phyloP scores from a whole-genome alignment of 2,888 invertebrate genomes.

The Drosophila helvetica region DNA sequence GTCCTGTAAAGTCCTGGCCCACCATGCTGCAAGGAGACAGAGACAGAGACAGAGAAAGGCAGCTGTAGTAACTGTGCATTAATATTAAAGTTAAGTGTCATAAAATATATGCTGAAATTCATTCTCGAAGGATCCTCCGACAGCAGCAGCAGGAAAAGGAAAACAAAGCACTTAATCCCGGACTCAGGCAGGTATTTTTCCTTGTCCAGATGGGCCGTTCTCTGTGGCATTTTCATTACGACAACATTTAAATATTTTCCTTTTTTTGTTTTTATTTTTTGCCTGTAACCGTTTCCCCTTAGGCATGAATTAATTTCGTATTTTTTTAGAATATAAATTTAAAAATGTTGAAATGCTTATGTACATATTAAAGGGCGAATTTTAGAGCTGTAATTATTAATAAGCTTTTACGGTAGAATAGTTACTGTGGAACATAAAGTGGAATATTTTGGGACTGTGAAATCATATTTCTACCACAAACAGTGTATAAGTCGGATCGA shows the following conservation, averaged over 20 bases:
- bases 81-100: slow-evolving; percentile 77
- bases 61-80: slow-evolving; percentile 58
- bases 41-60: slow-evolving; percentile 36
- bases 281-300: slow-evolving; percentile 23
- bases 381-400: slow-evolving; percentile 3
- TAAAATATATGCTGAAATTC: slow-evolving; percentile 74
- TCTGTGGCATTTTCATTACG: slow-evolving; percentile 48
- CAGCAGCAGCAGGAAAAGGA: slow-evolving; percentile 15
- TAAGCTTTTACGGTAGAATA: too few relatives aligned
- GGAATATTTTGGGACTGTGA: too few relatives aligned
- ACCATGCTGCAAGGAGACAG: slow-evolving; percentile 81
- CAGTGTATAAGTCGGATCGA: too few relatives aligned
- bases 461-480: too few relatives aligned
- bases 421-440: too few relatives aligned
- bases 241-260: slow-evolving; percentile 44
- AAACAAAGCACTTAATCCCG: slow-evolving; percentile 46
- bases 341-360: not conserved
- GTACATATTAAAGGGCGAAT: not conserved
- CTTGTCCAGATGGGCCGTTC: slow-evolving; percentile 42
- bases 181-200: slow-evolving; percentile 35
- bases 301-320: slow-evolving; percentile 38
- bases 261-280: slow-evolving; percentile 22
- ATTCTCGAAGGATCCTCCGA: slow-evolving; percentile 53
- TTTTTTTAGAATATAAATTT: slow-evolving; percentile 21
- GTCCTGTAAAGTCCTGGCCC: slow-evolving; percentile 89